Evolutionary conservation across 1,140 invertebrate species (phyloP), one percentile per base, ranked within the genome.

Genomic region (Ostrea edulis): DNA sequence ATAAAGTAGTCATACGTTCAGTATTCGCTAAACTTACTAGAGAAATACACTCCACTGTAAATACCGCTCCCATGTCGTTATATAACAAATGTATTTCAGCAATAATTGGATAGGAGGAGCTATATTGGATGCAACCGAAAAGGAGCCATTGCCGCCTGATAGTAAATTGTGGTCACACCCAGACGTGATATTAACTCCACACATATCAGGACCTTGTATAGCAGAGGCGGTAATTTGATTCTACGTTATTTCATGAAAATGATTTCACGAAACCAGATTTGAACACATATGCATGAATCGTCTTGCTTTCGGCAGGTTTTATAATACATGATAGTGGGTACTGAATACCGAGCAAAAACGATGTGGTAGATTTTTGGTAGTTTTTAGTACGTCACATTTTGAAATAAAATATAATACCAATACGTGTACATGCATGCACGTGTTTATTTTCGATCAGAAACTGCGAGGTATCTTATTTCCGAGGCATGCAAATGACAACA

Each of bases 121-220:
- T 62, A 95, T 96, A 90, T 92, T 96, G 35, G 96, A 96, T 94
- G 96, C 96, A 58, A 96, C 96, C 93, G 92, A 95, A 82, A 90
- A 91, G 84, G 96, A 97, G 93, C 96, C 96, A 52, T 92, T 97
- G 65, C 93, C 95, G 22, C 44, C 91, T 51, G 89, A 92, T 2
- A 96, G 95, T 93, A 92, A 93, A 71, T 92, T 96, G 53, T 96
- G 96, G 96, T 92, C 87, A 65, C 93, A 95, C 84, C 95, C 95
- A 93, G 89, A 92, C 93, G 95, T 96, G 5, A 94, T 94, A 20
- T 96, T 96, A 20, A 96, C 96, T 25, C 96, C 96, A 8, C 96
- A 96, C 90, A 94, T 96, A n/a, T 92, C 96, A 52, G 96, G 90
- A 22, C 86, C 87, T 5, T 71, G 54, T 62, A 14, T 51, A 0